These are phyloP conservation scores for Numida meleagris DNA, from an alignment of 2,113 vertebrate genomes.

Conservation along the genomic window DNA sequence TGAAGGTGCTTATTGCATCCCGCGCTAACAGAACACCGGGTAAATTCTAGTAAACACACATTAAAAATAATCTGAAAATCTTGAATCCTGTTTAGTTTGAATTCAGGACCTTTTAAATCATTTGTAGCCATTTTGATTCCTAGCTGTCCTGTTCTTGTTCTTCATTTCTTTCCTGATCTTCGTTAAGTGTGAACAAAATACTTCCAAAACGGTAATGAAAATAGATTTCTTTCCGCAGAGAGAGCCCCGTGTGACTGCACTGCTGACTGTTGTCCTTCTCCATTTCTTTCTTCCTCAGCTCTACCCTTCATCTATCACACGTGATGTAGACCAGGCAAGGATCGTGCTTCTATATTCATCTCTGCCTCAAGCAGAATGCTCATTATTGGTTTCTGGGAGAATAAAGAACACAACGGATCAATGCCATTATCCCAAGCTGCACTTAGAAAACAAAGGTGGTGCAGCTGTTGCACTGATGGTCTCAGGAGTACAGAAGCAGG, in stretches of 20 bases:
- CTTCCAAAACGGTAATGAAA: slow-evolving; percentile 22
- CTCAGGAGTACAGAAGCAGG: not conserved
- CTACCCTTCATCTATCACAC: not conserved
- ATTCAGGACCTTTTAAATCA: not conserved
- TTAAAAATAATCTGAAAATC: not conserved
- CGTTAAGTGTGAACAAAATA: not conserved
- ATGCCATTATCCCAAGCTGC: slow-evolving; percentile 47
- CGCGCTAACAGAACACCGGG: not conserved
- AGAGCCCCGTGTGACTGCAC: not conserved
- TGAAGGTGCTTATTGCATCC: not conserved
- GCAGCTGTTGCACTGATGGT: not conserved
- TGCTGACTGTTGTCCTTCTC: slow-evolving; percentile 6
- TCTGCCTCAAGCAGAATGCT: not conserved
- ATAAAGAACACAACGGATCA: not conserved
- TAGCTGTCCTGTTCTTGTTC: not conserved
- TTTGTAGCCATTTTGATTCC: not conserved
- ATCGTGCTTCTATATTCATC: not conserved
- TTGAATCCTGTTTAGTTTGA: not conserved
- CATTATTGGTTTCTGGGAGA: slow-evolving; percentile 31
- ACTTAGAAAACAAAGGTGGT: slow-evolving; percentile 11
- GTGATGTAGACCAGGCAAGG: slow-evolving; percentile 17
- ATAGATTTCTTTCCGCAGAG: not conserved
- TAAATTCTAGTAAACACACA: not conserved
- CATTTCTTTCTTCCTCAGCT: not conserved
- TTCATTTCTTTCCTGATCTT: not conserved